These are phyloP conservation scores for Isurus oxyrinchus DNA, from an alignment of 2,113 vertebrate species.

Conservation along the genomic window DNA sequence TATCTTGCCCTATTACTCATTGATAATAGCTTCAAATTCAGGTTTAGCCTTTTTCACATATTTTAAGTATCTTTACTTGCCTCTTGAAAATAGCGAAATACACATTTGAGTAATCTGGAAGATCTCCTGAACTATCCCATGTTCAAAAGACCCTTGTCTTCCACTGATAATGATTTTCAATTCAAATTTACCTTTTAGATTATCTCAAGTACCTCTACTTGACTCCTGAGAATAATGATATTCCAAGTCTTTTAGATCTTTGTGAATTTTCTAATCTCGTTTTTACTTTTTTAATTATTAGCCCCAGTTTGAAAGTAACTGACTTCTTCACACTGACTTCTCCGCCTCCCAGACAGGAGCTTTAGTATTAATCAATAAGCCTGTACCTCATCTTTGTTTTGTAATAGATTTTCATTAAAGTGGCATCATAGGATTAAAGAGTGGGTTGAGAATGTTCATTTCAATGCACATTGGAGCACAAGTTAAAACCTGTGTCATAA, in stretches of 20 bases:
- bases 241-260: background rate
- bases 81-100: background rate
- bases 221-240: slow-evolving; percentile 3
- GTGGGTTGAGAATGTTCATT: background rate
- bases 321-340: background rate
- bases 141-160: background rate
- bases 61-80: background rate
- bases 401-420: background rate
- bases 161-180: background rate
- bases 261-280: background rate
- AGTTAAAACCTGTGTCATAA: background rate
- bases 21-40: background rate
- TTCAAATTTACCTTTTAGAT: background rate
- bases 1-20: background rate
- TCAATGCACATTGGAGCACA: background rate
- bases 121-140: background rate
- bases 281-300: background rate
- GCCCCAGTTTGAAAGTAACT: background rate
- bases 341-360: background rate
- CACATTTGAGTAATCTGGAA: background rate
- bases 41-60: background rate
- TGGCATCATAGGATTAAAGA: background rate
- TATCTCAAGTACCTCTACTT: background rate
- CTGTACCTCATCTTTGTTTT: background rate
- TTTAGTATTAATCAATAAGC: background rate